Evolutionary conservation across 1,140 invertebrate species (phyloP), one percentile per base, ranked within the genome.

Genomic region (Tetragonula clypearis): DNA sequence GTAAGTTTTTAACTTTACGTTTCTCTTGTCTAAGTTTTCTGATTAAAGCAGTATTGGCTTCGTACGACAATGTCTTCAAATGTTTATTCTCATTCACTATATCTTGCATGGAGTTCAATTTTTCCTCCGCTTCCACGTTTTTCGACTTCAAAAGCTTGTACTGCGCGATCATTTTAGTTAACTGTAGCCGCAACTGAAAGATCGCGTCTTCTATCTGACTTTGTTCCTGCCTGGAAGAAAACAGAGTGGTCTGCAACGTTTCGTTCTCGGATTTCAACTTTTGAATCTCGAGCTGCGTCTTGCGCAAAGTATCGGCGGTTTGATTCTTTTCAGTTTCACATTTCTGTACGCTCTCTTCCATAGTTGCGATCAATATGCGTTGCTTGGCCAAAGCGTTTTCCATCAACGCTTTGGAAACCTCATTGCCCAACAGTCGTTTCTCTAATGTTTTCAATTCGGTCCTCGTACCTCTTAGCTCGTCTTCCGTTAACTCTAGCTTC

Each of bases 101-200:
- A 79, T 91, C 91, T 55, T 92, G 91, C 88, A 93, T 86, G 0
- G 66, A 73, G 69, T 79, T 91, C 9, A 94, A 72, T 79, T 93
- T 93, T 23, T 91, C 86, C 15, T 94, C 93, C 23, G 90, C 71
- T 60, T 93, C 90, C 12, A 15, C 69, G 74, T 94, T 95, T 62
- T 91, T 91, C 2, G 77, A 86, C 74, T 92, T 94, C 11, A 94
- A 14, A 23, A 93, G 60, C 77, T 93, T 94, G 49, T 94, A 92
- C n/a, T 93, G 92, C 0, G 91, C 86, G 71, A 95, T 92, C 90
- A 94, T 92, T 74, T 92, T 93, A 11, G 86, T 84, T 23, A 95
- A 83, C 53, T 94, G 93, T 5, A 88, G 72, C 11, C 90, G 91
- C 12, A 95, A 68, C 49, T 93, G 89, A 6, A 90, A 86, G 49